These are phyloP conservation scores for Invenusta paracnida DNA, from an alignment of 2,888 invertebrate genomes.

Conservation along the genomic window DNA sequence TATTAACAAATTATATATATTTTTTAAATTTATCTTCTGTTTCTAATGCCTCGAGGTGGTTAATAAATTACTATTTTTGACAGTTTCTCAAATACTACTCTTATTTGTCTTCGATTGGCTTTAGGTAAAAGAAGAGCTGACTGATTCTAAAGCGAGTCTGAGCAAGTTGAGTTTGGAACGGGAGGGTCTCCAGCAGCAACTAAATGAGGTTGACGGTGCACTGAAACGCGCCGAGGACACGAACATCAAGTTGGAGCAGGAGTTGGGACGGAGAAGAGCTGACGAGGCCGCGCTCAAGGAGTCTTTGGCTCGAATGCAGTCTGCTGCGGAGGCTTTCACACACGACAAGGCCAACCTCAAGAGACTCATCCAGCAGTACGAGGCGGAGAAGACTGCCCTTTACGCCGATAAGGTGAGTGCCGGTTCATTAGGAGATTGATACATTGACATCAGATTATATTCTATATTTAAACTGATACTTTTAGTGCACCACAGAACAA, in stretches of 20 bases:
- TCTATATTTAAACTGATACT: too few species aligned
- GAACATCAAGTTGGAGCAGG: neutral
- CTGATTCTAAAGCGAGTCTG: neutral
- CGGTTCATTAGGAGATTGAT: too few species aligned
- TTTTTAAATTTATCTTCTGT: neutral
- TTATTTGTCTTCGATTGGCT: too few species aligned
- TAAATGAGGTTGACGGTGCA: neutral
- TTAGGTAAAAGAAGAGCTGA: neutral
- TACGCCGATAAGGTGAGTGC: neutral
- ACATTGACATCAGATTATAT: too few species aligned
- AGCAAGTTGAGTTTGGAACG: neutral
- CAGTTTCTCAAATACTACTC: too few species aligned
- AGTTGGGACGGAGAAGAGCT: neutral
- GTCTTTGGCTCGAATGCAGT: neutral
- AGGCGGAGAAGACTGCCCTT: neutral
- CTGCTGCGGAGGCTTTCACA: neutral
- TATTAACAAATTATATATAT: neutral
- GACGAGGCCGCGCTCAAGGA: slow-evolving; percentile 3
- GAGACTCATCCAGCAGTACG: neutral
- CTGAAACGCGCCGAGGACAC: neutral
- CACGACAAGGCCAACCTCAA: neutral
- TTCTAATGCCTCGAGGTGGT: too few species aligned
- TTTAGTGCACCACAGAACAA: too few species aligned
- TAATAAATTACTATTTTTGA: too few species aligned
- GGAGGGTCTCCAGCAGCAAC: neutral